Percentiles rank a stretch among this genome's conserved stretches.
These are phyloP conservation scores for Typhlomys cinereus DNA, from an alignment of 2,113 vertebrate genomes.

Conservation along the genomic window DNA sequence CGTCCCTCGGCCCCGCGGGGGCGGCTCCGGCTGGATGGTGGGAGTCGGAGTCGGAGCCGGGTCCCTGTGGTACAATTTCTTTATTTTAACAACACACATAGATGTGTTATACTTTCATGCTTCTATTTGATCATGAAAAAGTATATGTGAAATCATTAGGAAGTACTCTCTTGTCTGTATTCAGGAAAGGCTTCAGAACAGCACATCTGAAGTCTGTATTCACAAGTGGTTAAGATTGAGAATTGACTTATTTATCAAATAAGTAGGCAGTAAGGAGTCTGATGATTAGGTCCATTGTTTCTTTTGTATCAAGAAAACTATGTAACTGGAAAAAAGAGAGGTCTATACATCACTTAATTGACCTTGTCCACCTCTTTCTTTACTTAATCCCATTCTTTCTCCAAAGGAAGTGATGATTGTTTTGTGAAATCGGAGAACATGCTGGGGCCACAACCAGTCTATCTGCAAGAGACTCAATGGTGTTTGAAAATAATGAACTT, in stretches of 20 bases:
- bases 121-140: neutral
- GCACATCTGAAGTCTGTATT: too few relatives aligned
- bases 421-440: neutral
- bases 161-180: too few relatives aligned
- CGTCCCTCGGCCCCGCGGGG: too few relatives aligned
- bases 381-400: neutral
- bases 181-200: too few relatives aligned
- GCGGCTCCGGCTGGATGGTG: too few relatives aligned
- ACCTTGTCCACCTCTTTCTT: neutral
- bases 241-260: neutral
- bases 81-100: neutral
- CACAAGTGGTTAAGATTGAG: neutral
- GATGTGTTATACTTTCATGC: neutral
- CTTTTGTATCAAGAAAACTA: neutral
- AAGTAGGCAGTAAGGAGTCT: neutral
- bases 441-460: neutral
- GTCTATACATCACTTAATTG: neutral
- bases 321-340: neutral
- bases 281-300: too few relatives aligned
- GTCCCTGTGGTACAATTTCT: too few relatives aligned
- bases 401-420: neutral
- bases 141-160: neutral
- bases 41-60: too few relatives aligned
- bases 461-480: neutral
- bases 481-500: neutral